Evolutionary conservation across 2,888 invertebrate genomes (phyloP).

Genomic region (Lasioglossum oenotherae): DNA sequence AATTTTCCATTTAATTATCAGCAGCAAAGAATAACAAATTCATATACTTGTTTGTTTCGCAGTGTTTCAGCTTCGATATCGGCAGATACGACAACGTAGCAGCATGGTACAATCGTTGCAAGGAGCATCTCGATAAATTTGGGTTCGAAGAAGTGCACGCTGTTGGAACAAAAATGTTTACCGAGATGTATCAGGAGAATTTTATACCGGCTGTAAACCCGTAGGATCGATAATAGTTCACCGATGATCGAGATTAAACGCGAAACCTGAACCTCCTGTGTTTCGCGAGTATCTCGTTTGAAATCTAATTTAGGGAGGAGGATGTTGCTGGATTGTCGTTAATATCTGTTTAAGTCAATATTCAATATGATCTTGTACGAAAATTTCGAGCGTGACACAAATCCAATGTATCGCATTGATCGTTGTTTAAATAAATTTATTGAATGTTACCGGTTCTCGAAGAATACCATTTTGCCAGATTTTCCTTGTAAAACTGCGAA

Average conservation of each 20-base stretch:
- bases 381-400: background rate
- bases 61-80: conserved; percentile 85
- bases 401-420: background rate
- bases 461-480: background rate
- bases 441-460: background rate
- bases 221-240: conserved; percentile 35
- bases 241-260: conserved; percentile 67
- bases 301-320: background rate
- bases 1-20: background rate
- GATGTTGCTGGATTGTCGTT: background rate
- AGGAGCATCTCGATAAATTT: conserved; percentile 87
- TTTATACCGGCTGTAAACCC: conserved; percentile 37
- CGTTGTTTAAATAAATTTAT: background rate
- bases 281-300: background rate
- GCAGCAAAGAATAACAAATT: background rate
- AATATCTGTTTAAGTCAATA: background rate
- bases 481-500: background rate
- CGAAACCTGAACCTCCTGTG: conserved; percentile 41
- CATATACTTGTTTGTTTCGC: conserved; percentile 28
- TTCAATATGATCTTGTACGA: background rate
- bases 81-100: conserved; percentile 86
- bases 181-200: conserved; percentile 71
- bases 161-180: conserved; percentile 71
- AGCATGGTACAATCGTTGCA: conserved; percentile 89
- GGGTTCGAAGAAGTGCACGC: conserved; percentile 87